Base-by-base conservation (phyloP, 2,113 vertebrate species). In the Cacatua alba region DNA sequence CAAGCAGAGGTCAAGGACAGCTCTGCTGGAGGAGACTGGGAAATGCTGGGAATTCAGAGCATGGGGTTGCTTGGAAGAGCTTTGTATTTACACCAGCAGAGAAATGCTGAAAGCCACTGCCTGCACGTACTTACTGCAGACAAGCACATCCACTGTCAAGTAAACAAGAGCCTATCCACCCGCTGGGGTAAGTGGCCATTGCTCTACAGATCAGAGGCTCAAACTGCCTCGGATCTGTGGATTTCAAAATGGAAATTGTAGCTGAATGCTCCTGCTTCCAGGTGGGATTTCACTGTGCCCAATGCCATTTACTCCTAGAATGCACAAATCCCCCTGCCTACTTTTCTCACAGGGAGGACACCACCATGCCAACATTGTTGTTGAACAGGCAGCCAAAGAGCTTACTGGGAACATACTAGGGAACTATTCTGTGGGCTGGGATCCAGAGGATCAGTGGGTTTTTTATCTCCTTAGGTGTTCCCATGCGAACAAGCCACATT, bases 1-100 rank as follows among this genome's bases (percentile, higher is more conserved):
- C 39, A 82, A 46, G 62, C 59, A 91, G 48, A 89, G 37, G 74
- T 92, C 94, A 96, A 95, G 84, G 86, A n/a, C 86, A 95, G 28
- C 53, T 72, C 52, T 79, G 48, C 62, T 3, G 0, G 55, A 94
- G 62, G 15, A 89, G 59, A 77, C 44, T 74, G 65, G 83, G 75
- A 84, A 87, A 28, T 7, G 5, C 69, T 62, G 37, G 52, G 37
- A 81, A 48, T 63, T 78, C 69, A 76, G 31, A 92, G 86, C n/a
- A 13, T 17, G 44, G 37, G 46, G 77, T 63, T 5, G 0, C 77
- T 72, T 86, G 52, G 65, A 86, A 78, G 44, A 79, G 41, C 49
- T 91, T 89, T 33, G 81, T 4, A 33, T 35, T 75, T 82, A 78
- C 2, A 0, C 31, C 0, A 57, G 37, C 71, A 33, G 7, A 89